Evolutionary conservation across 2,113 vertebrate species (phyloP).

Genomic region (Ornithorhynchus anatinus): DNA sequence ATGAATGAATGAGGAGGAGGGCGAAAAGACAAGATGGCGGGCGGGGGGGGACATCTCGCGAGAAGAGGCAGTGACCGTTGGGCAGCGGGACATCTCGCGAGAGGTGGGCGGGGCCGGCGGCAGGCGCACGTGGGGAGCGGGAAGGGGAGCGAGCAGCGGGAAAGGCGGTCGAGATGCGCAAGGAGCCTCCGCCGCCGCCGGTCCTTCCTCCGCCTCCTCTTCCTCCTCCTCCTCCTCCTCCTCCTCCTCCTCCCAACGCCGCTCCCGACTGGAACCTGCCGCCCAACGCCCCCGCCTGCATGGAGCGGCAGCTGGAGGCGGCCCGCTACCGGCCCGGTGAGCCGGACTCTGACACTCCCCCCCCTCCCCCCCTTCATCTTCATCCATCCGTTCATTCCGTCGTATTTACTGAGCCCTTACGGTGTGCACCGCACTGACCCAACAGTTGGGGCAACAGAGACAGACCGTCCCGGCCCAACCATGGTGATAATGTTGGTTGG

Average conservation of each 20-base stretch:
- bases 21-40: too few species aligned
- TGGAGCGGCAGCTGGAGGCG: conserved; percentile 89
- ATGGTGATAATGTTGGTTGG: too few species aligned
- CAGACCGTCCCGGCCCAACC: too few species aligned
- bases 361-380: too few species aligned
- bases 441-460: too few species aligned
- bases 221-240: neutral
- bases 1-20: too few species aligned
- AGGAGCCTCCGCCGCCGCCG: conserved; percentile 31
- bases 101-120: neutral
- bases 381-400: too few species aligned
- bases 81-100: conserved; percentile 9
- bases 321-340: conserved; percentile 84
- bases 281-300: conserved; percentile 89
- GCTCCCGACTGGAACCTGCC: conserved; percentile 82
- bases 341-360: neutral
- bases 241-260: too few species aligned
- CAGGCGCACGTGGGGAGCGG: neutral
- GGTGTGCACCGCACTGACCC: too few species aligned
- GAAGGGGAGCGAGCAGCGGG: neutral
- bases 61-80: accelerated
- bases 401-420: too few species aligned
- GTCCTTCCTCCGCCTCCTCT: neutral
- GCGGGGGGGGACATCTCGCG: conserved; percentile 2
- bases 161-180: conserved; percentile 41